A percentile compares a stretch with the other conserved stretches of the same genome.
Evolutionary conservation across 2,888 invertebrate species (phyloP).

Genomic region (Drosophila imparisetae): DNA sequence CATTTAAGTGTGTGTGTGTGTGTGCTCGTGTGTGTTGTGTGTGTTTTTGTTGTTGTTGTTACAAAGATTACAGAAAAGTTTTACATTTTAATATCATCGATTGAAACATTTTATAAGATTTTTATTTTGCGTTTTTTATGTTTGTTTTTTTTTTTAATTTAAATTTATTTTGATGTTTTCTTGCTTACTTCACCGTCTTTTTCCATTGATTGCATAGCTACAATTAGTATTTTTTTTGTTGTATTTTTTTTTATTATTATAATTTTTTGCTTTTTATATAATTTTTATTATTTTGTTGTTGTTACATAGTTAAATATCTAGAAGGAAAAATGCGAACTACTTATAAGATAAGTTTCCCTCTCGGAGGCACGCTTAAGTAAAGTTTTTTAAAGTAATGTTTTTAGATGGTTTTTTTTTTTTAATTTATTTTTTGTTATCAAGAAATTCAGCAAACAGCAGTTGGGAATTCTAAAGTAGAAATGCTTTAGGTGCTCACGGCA

Average conservation of each 20-base stretch:
- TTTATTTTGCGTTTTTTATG: slow-evolving; percentile 14
- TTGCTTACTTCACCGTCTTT: slow-evolving; percentile 75
- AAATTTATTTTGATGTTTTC: slow-evolving; percentile 25
- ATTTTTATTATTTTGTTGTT: slow-evolving; percentile 7
- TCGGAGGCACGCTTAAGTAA: slow-evolving; percentile 81
- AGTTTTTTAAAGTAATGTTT: slow-evolving; percentile 68
- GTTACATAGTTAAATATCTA: slow-evolving; percentile 47
- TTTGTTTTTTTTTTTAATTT: not conserved
- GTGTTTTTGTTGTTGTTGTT: slow-evolving; percentile 11
- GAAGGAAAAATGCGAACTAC: slow-evolving; percentile 70
- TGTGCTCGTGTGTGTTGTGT: slow-evolving; percentile 7
- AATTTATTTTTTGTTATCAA: not conserved
- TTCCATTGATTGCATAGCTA: slow-evolving; percentile 80
- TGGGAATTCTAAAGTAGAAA: not conserved
- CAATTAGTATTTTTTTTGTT: slow-evolving; percentile 35
- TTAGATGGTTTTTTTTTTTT: not conserved
- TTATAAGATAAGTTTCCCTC: slow-evolving; percentile 70
- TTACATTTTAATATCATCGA: slow-evolving; percentile 43
- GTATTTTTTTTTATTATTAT: not conserved
- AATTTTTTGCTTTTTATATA: slow-evolving; percentile 3
- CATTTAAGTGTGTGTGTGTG: slow-evolving; percentile 25
- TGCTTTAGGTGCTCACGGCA: slow-evolving; percentile 49
- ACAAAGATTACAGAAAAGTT: slow-evolving; percentile 37
- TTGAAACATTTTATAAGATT: slow-evolving; percentile 46
- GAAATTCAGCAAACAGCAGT: slow-evolving; percentile 6